Base-by-base conservation (phyloP, 2,888 invertebrate species). In the Myopa testacea region DNA sequence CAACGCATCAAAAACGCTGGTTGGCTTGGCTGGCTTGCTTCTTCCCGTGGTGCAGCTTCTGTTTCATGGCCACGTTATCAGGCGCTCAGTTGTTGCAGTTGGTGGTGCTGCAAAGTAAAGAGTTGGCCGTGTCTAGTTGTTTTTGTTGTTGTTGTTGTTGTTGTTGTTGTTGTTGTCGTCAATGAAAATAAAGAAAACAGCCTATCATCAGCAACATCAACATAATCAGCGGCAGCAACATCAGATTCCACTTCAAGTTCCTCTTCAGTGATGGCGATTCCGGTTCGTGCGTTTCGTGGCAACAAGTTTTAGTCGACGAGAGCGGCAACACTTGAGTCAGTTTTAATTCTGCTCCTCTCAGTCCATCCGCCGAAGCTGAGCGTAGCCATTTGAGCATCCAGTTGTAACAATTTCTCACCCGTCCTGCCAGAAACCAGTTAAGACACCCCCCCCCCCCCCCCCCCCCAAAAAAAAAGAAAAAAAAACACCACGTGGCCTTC, bases 61-160 rank as follows among this genome's bases (percentile, higher is more conserved):
- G 78, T 80, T 80, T 80, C 80, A 80, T 80, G 80, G 80, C 80
- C 80, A 80, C 75, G 78, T 76, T 75, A 78, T 73, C 80, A 80
- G 80, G 80, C 80, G 80, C 78, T 63, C 80, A 80, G 78, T 38
- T 37, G 40, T 38, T 63, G 67, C 40, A 55, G 73, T 26, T 58
- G 60, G 52, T 34, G 8, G 26, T 37, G 74, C 45, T 34, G 63
- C 65, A 34, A 16, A 34, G 7, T n/a, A 52, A 4, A 55, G 55
- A 55, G 4, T 12, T 55, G 16, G 34, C 60, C 37, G 58, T 19
- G 58, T 60, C 60, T 71, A 60, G 58, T 60, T 19, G 38, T 16
- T 38, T 37, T n/a, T 70, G 5, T 38, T 37, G 10, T n/a, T 26
- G 26, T 26, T 26, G 26, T 26, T 2, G 26, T 26, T 19, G 38